phyloP scores from a whole-genome alignment of 2,888 invertebrate genomes.

The Hyppa rectilinea region DNA sequence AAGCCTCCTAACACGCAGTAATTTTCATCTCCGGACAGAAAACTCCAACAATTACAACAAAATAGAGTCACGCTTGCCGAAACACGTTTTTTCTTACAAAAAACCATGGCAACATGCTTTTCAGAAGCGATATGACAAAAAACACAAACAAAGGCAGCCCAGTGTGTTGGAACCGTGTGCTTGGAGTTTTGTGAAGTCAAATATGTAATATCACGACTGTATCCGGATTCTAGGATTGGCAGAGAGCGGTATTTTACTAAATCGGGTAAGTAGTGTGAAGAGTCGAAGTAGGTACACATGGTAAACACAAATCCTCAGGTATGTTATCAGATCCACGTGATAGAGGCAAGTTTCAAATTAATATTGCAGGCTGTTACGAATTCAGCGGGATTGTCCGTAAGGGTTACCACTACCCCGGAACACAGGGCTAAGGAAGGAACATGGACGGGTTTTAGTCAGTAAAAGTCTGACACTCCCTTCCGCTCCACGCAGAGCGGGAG shows the following conservation, averaged over 20 bases:
- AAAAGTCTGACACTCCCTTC: no score
- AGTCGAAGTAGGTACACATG: neutral
- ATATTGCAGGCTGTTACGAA: neutral
- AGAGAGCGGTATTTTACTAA: neutral
- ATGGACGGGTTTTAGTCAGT: no score
- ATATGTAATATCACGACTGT: neutral
- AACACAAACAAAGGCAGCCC: conserved; percentile 27
- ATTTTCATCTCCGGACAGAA: conserved; percentile 3
- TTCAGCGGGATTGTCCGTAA: no score
- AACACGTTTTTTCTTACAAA: conserved; percentile 23
- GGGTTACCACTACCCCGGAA: no score
- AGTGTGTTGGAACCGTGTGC: neutral
- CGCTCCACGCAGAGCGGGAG: no score
- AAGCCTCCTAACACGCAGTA: neutral
- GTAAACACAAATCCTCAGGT: neutral
- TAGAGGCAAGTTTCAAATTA: neutral
- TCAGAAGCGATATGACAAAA: conserved; percentile 36
- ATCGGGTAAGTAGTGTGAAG: no score
- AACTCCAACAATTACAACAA: conserved; percentile 1
- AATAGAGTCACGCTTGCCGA: conserved; percentile 33
- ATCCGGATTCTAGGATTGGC: neutral
- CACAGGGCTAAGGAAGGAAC: no score
- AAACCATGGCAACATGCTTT: conserved; percentile 29
- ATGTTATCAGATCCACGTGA: neutral
- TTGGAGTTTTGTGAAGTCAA: neutral